Conservation (phyloP, 2,888 invertebrate species). For the Empis livida region DNA sequence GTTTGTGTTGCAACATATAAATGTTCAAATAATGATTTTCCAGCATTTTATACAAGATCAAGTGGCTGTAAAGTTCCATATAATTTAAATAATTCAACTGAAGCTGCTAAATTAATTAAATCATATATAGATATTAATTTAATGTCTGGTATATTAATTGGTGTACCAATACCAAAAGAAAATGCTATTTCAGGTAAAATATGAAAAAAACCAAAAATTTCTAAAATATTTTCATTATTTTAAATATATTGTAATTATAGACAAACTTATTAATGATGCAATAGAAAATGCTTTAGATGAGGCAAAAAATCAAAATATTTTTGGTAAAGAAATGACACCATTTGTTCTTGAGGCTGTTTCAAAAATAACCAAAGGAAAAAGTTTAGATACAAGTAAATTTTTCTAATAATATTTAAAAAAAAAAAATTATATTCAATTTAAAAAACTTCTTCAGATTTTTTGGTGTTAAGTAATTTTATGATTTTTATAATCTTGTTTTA, state of each 20-base stretch:
- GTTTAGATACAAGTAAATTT: constrained; percentile 64
- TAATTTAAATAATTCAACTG: constrained; percentile 43
- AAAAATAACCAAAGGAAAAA: constrained; percentile 66
- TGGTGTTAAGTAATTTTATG: background rate
- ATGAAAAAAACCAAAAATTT: too few relatives aligned
- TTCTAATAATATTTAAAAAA: too few relatives aligned
- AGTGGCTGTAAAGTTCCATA: constrained; percentile 66
- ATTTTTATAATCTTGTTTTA: background rate
- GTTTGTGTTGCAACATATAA: constrained; percentile 78
- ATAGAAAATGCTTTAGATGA: constrained; percentile 55
- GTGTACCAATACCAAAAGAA: constrained; percentile 76
- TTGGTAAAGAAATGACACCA: constrained; percentile 86
- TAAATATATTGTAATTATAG: background rate
- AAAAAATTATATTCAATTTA: too few relatives aligned
- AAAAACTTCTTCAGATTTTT: background rate
- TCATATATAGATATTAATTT: constrained; percentile 42
- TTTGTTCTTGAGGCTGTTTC: constrained; percentile 70
- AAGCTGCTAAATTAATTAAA: constrained; percentile 62
- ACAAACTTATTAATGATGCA: constrained; percentile 45
- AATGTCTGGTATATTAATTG: constrained; percentile 67
- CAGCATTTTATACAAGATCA: constrained; percentile 79
- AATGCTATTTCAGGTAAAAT: constrained; percentile 47
- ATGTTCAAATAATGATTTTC: constrained; percentile 55
- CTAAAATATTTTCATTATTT: too few relatives aligned
- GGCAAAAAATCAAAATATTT: constrained; percentile 46